Percentiles rank a stretch among this genome's conserved stretches.
Conservation (phyloP, 2,888 invertebrate genomes). For the Microdon myrmicae region DNA sequence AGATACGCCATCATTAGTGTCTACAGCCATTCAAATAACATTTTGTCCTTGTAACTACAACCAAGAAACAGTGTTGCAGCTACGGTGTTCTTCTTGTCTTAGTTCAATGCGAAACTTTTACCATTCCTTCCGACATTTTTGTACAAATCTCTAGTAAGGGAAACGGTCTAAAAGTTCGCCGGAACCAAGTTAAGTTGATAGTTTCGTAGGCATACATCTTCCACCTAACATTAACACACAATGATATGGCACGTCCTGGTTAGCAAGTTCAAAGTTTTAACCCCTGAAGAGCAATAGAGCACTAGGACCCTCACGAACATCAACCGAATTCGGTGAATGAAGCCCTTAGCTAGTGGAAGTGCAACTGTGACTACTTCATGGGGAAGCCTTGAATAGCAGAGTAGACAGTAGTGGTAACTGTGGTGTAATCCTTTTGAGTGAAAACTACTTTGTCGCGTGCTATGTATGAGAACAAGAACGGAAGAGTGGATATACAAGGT, state of each 20-base stretch:
- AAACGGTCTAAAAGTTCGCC: conserved; percentile 42
- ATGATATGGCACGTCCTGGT: conserved; percentile 4
- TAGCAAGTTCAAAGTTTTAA: conserved; percentile 48
- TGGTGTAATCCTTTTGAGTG: conserved; percentile 49
- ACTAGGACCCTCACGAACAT: conserved; percentile 27
- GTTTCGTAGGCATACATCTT: conserved; percentile 1
- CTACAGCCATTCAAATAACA: conserved; percentile 31
- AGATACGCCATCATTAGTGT: conserved; percentile 2
- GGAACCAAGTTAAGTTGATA: conserved; percentile 18
- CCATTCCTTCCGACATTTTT: conserved; percentile 31
- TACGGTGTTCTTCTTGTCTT: conserved; percentile 24
- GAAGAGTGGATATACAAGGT: conserved; percentile 26
- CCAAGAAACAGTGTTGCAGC: conserved; percentile 35
- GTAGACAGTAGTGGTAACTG: conserved; percentile 32
- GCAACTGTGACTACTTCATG: conserved; percentile 16
- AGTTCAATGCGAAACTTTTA: conserved; percentile 22
- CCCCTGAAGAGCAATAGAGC: conserved; percentile 40
- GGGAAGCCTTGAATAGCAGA: conserved; percentile 22
- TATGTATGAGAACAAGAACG: neutral
- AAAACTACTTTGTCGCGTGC: conserved; percentile 33
- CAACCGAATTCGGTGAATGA: conserved; percentile 6
- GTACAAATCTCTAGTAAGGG: conserved; percentile 20
- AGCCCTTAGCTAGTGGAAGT: conserved; percentile 11
- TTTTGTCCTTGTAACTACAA: conserved; percentile 46
- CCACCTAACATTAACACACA: neutral